These are phyloP conservation scores for Tiliacea citrago DNA, from an alignment of 2,888 invertebrate species.

Conservation along the genomic window DNA sequence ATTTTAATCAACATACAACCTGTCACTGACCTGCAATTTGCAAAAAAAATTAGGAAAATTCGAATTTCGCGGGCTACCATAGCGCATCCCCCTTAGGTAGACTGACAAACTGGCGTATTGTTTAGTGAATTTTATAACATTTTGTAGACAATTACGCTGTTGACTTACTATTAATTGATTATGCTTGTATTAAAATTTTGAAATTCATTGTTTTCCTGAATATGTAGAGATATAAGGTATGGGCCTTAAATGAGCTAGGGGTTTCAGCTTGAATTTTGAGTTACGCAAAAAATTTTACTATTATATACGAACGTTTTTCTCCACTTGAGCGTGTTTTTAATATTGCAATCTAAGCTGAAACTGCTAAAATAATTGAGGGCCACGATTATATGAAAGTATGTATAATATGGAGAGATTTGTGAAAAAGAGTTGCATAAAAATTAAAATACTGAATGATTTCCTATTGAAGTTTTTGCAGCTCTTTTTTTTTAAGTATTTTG, in stretches of 20 bases:
- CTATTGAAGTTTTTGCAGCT: conserved; percentile 1
- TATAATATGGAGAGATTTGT: background rate
- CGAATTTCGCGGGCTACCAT: background rate
- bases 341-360: conserved; percentile 15
- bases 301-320: background rate
- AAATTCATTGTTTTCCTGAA: conserved; percentile 52
- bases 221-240: conserved; percentile 38
- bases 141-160: conserved; percentile 49
- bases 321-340: background rate
- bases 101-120: conserved; percentile 52
- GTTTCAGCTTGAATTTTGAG: background rate
- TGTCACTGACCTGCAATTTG: background rate
- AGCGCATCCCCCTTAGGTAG: conserved; percentile 34
- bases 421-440: conserved; percentile 20
- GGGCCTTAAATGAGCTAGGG: background rate
- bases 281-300: too few relatives aligned
- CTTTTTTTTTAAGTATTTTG: conserved; percentile 35
- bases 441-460: background rate
- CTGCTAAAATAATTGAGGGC: conserved; percentile 2
- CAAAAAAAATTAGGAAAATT: background rate
- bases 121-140: conserved; percentile 50
- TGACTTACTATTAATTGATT: conserved; percentile 55
- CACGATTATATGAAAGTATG: conserved; percentile 15
- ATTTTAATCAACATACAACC: background rate
- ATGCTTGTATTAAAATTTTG: conserved; percentile 60